Evolutionary conservation across 2,113 vertebrate species (phyloP), one percentile per base, ranked within the genome.

Genomic region (Pelodiscus sinensis): DNA sequence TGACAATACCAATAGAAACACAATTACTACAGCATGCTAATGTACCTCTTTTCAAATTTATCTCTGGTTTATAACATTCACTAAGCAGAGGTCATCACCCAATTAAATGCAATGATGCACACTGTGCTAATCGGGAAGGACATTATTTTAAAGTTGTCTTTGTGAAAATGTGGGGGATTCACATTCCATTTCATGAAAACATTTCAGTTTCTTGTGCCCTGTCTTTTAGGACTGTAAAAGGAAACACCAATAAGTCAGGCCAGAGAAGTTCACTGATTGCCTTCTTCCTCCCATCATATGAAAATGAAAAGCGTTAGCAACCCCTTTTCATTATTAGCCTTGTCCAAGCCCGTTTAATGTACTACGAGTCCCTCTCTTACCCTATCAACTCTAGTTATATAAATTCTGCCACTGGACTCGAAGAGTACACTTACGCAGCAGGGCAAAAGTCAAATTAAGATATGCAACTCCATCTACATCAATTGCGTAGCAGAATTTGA

Each of bases 1-100:
- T 97, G 93, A 97, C 95, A 97, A 97, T 95, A 96, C 92, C 94
- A 91, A 96, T 95, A 92, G 96, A 97, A 97, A 97, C 93, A 92
- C 87, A 96, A 97, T 97, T 97, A 97, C 91, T 96, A 89, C 89
- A 94, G 92, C 90, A 95, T 88, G 80, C 92, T 96, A 96, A 95
- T 95, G 94, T 91, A 93, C 92, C 56, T 97, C 96, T 96, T 95
- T 96, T 95, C 89, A 95, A 96, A 96, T 96, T 90, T 96, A 92
- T 95, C 94, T 95, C 86, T 35, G 73, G 86, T 95, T 97, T 96
- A 85, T 96, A 97, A 91, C 94, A 95, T 94, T 94, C 89, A 84
- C 92, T 96, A 94, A 97, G 94, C 92, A 96, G 96, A 96, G 95
- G 97, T 97, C 97, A 96, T 96, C 96, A 96, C 91, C 87, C 94